Conservation (phyloP, 2,113 vertebrate genomes). For the Mastomys natalensis region DNA sequence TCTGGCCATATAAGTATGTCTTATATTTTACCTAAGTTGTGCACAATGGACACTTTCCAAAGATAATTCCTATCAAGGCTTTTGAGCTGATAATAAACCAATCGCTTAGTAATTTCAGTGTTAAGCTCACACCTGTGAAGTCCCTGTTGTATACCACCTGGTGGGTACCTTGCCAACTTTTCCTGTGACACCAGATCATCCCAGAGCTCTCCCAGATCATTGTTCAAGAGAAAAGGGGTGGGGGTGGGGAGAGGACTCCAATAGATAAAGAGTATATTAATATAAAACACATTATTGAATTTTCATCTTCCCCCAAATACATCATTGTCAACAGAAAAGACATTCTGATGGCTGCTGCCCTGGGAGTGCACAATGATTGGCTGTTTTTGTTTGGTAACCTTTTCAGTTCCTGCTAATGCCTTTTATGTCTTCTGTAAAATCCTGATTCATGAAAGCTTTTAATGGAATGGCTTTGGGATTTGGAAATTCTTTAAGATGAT, state of each 20-base stretch:
- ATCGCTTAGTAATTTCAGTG: background rate
- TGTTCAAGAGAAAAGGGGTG: background rate
- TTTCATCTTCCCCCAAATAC: background rate
- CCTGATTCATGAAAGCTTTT: background rate
- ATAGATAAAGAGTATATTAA: background rate
- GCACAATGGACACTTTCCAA: slow-evolving; percentile 38
- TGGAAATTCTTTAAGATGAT: background rate
- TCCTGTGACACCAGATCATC: background rate
- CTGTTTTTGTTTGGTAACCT: slow-evolving; percentile 62
- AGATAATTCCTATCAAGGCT: slow-evolving; percentile 11
- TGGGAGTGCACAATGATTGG: background rate
- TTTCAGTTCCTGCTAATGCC: slow-evolving; percentile 59
- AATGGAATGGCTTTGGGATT: slow-evolving; percentile 14
- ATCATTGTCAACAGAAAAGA: background rate
- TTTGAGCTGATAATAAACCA: background rate
- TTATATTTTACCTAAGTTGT: slow-evolving; percentile 53
- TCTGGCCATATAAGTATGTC: background rate
- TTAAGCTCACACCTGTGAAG: background rate
- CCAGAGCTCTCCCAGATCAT: background rate
- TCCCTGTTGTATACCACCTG: background rate
- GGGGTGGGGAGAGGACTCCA: background rate
- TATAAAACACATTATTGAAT: background rate
- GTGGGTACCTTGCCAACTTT: background rate
- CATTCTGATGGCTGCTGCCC: slow-evolving; percentile 4
- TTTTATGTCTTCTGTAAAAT: background rate